phyloP scores from a whole-genome alignment of 2,113 vertebrate species.

The Hydrolagus affinis region DNA sequence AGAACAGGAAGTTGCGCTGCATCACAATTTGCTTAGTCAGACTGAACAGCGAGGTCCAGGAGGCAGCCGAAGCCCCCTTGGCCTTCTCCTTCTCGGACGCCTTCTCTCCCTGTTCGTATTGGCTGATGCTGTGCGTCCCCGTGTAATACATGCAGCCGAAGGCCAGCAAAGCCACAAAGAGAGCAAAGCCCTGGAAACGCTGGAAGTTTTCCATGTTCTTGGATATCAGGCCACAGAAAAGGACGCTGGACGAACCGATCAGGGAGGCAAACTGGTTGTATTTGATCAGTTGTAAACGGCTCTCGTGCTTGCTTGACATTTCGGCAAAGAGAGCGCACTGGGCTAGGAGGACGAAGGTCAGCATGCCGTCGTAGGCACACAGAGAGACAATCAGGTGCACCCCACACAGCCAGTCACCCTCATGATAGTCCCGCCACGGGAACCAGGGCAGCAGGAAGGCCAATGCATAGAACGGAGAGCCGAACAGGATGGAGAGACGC shows the following conservation, averaged over 20 bases:
- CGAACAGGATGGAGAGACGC: conserved; percentile 63
- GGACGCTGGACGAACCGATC: conserved; percentile 64
- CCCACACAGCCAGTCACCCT: conserved; percentile 72
- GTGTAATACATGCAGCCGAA: conserved; percentile 69
- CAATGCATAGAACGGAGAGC: conserved; percentile 61
- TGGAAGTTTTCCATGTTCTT: conserved; percentile 70
- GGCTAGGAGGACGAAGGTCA: conserved; percentile 73
- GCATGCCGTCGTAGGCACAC: conserved; percentile 67
- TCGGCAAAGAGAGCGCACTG: conserved; percentile 75
- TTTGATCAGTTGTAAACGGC: conserved; percentile 61
- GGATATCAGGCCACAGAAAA: conserved; percentile 72
- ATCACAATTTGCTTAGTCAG: conserved; percentile 67
- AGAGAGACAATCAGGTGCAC: conserved; percentile 65
- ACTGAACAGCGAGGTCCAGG: conserved; percentile 51
- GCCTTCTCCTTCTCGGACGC: not conserved
- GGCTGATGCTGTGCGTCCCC: conserved; percentile 57
- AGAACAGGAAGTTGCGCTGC: conserved; percentile 69
- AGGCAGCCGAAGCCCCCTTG: conserved; percentile 39
- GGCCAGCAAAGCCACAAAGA: conserved; percentile 55
- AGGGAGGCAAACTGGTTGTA: conserved; percentile 72
- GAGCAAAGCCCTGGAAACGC: conserved; percentile 57
- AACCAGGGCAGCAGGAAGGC: conserved; percentile 86
- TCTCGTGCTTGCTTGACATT: conserved; percentile 59
- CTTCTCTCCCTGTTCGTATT: conserved; percentile 47
- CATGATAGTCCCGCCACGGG: conserved; percentile 67